Evolutionary conservation across 2,888 invertebrate genomes (phyloP), one percentile per base, ranked within the genome.

Genomic region (Tanypteryx hageni): DNA sequence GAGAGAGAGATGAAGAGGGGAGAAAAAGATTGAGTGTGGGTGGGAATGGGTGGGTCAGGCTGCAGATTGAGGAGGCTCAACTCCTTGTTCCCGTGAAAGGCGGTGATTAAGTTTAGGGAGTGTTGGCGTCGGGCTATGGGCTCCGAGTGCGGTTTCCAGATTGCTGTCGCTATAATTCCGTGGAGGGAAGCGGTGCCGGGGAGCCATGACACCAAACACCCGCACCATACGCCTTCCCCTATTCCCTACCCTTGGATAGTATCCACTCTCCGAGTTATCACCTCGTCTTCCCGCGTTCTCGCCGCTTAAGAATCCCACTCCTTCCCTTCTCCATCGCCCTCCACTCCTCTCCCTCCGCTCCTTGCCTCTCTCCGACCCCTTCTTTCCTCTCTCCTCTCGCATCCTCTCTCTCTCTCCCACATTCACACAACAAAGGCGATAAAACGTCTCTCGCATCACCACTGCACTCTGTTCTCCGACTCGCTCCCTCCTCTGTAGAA

Each of bases 271-370:
- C 59, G 22, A 89, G 89, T 68, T 89, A 86, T 92, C 92, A 18
- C 92, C 57, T n/a, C 92, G 22, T 14, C 16, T 22, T 68, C 68
- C 44, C 68, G n/a, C 11, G 68, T 68, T n/a, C 76, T 76, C n/a
- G 57, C 58, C 56, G 56, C 92, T 92, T 76, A 56, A 92, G 76
- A 58, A 76, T 68, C 59, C 59, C 86, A 22, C 81, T 10, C 44
- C 91, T 91, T 83, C 31, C 31, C 82, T 76, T 27, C 82, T 5
- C 14, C 11, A 5, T 44, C 16, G 13, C 44, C n/a, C 82, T 92
- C 82, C 92, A 59, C 84, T 89, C 92, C 92, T 82, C 92, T 27
- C 81, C 61, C 92, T 16, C 92, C 58, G 44, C 56, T 92, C 84
- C 93, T 58, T 57, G 57, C 22, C 59, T 81, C 14, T 92, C 86